Base-by-base conservation (phyloP, 1,140 invertebrate species). In the Heliconius melpomene region DNA sequence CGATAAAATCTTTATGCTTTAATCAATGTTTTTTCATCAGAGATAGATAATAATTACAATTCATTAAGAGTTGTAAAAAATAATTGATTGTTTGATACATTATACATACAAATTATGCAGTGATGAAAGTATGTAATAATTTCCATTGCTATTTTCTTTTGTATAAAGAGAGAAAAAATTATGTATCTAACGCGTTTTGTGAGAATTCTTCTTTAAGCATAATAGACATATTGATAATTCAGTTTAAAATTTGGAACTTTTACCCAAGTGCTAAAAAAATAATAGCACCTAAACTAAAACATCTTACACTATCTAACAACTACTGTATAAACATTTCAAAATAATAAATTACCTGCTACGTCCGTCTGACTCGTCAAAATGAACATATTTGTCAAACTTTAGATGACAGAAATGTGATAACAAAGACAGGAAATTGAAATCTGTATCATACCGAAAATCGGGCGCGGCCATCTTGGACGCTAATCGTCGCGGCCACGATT, bases 361-460 rank as follows among this genome's bases (percentile, higher is more conserved):
- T 90, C 87, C 82, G 84, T 66, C 79, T 84, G 85, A 88, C 89
- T 88, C 91, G 89, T 92, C 91, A 93, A 92, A 93, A 93, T 89
- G 89, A 93, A 91, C 90, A 89, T 91, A 93, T 93, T 93, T 93
- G 91, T 93, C 91, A 93, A 91, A 92, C 89, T 88, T 66, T 86
- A 92, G 92, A 93, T 93, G 89, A 90, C 85, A 86, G 85, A 79
- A 81, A 78, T 75, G 80, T 83, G 92, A 93, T 93, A 93, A 91
- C 75, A 82, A 78, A 87, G 87, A 86, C 90, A 93, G 91, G 91
- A 93, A 93, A 93, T 93, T 93, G 91, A 91, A 92, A 91, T 93
- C 87, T 90, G 90, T 92, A 93, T 93, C 91, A 87, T 89, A 85
- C 85, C 87, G 87, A 91, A 93, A 92, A 93, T 92, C 91, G 83